These are phyloP conservation scores for Epinotia bilunana DNA, from an alignment of 2,888 invertebrate species.

Conservation along the genomic window DNA sequence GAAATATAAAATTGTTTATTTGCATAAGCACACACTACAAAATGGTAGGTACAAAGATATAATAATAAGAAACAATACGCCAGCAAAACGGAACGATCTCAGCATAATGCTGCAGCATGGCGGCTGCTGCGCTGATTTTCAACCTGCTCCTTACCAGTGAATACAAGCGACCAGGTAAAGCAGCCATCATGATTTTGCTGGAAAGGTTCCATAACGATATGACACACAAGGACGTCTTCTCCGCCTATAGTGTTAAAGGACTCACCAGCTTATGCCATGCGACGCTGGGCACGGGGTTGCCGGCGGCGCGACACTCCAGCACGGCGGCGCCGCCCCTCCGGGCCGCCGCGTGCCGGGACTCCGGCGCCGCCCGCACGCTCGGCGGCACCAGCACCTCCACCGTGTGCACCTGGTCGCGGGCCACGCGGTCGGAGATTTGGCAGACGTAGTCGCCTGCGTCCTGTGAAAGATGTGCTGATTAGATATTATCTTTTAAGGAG, in stretches of 20 bases:
- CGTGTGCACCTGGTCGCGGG: conserved; percentile 88
- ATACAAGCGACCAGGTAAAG: too few relatives aligned
- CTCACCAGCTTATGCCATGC: conserved; percentile 88
- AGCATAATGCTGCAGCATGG: too few relatives aligned
- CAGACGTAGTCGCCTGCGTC: conserved; percentile 90
- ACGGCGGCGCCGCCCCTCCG: conserved; percentile 88
- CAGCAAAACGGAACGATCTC: too few relatives aligned
- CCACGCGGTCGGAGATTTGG: conserved; percentile 88
- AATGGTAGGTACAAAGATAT: too few relatives aligned
- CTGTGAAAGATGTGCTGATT: conserved; percentile 55
- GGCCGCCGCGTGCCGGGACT: conserved; percentile 86
- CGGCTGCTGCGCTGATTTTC: too few relatives aligned
- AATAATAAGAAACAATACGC: too few relatives aligned
- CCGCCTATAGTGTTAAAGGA: neutral
- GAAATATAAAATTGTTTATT: too few relatives aligned
- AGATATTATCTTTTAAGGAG: neutral
- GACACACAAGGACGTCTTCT: too few relatives aligned
- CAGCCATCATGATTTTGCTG: too few relatives aligned
- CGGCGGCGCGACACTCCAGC: conserved; percentile 88
- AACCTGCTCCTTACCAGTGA: too few relatives aligned
- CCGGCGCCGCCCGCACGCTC: conserved; percentile 87
- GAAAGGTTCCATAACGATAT: too few relatives aligned
- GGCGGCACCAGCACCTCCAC: conserved; percentile 90
- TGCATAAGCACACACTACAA: too few relatives aligned
- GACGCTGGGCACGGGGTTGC: conserved; percentile 89